A percentile compares a stretch with the other conserved stretches of the same genome.
Evolutionary conservation across 2,113 vertebrate genomes (phyloP).

Genomic region (Haemorhous mexicanus): DNA sequence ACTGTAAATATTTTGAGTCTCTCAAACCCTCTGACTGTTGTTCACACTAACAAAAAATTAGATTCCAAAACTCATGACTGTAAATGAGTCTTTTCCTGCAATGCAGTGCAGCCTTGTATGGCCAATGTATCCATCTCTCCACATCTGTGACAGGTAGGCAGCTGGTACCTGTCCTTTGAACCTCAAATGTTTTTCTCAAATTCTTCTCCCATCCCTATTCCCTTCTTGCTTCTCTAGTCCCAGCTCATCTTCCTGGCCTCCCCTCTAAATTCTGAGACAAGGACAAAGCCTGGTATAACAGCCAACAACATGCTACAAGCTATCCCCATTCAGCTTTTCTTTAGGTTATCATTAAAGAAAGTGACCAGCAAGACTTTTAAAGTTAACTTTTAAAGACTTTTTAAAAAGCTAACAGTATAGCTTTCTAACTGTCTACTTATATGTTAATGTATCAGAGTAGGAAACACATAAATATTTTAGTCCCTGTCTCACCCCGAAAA

Average conservation of each 20-base stretch:
- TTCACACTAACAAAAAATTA: not conserved
- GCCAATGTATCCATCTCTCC: not conserved
- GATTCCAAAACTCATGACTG: not conserved
- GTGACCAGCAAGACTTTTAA: not conserved
- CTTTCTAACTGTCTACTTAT: not conserved
- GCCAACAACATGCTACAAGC: not conserved
- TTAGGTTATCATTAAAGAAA: not conserved
- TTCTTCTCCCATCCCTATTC: not conserved
- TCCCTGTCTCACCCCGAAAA: not conserved
- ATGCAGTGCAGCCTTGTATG: not conserved
- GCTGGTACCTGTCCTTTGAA: not conserved
- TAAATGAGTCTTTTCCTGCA: not conserved
- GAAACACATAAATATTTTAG: not conserved
- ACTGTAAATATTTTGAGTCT: accelerated
- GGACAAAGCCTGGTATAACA: not conserved
- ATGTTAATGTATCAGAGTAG: not conserved
- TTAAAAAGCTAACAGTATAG: not conserved
- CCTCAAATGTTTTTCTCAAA: not conserved
- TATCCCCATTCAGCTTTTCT: not conserved
- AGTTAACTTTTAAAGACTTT: no score
- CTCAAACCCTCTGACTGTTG: not conserved
- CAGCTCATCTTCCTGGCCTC: not conserved
- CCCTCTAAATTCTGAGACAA: not conserved
- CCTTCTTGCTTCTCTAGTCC: not conserved
- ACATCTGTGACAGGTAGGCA: not conserved